Evolutionary conservation across 2,113 vertebrate species (phyloP).

Genomic region (Cercocebus atys): DNA sequence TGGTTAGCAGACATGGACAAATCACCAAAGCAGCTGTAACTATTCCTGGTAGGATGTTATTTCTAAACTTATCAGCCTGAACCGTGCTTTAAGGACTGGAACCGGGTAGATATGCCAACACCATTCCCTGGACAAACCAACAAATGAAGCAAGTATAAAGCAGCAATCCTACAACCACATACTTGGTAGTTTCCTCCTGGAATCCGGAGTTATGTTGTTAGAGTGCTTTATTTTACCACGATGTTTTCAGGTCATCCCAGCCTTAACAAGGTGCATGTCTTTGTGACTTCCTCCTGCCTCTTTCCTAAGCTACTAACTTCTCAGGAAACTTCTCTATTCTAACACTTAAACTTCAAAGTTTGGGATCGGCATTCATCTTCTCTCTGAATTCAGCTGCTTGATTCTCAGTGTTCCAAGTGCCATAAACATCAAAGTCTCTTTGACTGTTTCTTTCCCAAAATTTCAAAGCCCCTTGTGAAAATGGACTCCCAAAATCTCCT

Average conservation of each 20-base stretch:
- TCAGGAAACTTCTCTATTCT: not conserved
- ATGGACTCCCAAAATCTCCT: not conserved
- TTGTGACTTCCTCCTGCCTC: not conserved
- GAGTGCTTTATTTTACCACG: not conserved
- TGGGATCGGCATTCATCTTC: not conserved
- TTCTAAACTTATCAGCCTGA: not conserved
- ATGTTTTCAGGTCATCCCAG: not conserved
- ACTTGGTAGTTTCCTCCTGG: not conserved
- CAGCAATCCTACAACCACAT: not conserved
- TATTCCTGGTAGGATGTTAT: not conserved
- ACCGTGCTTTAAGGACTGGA: not conserved
- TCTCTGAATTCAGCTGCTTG: not conserved
- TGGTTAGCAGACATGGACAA: not conserved
- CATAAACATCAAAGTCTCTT: not conserved
- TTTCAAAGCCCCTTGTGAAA: not conserved
- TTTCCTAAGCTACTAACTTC: not conserved
- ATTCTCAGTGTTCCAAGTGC: not conserved
- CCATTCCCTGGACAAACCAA: not conserved
- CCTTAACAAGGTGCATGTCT: not conserved
- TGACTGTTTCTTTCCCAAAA: not conserved
- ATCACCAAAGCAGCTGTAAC: not conserved
- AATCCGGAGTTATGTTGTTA: not conserved
- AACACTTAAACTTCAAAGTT: not conserved
- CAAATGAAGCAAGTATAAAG: not conserved
- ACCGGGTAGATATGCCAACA: not conserved